Evolutionary conservation across 2,797 vertebrate species (phyloP).

Genomic region (Betta splendens): DNA sequence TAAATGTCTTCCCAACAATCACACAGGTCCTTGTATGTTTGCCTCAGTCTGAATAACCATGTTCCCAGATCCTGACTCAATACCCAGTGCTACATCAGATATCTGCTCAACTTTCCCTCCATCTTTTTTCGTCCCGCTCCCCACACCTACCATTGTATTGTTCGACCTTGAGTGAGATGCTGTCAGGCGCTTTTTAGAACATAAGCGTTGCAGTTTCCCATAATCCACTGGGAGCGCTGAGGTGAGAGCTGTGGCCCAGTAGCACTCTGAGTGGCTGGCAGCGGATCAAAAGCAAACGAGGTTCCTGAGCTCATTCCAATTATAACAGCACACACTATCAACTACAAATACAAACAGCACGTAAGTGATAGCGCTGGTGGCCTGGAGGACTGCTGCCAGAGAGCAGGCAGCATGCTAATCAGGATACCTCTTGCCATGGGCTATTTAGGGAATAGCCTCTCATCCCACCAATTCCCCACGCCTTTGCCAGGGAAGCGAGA

Average conservation of each 20-base stretch:
- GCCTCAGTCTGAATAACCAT: constrained; percentile 48
- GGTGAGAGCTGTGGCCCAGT: constrained; percentile 81
- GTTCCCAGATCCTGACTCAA: constrained; percentile 48
- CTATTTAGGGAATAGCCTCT: constrained; percentile 88
- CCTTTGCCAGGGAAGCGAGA: constrained; percentile 75
- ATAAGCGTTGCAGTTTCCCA: constrained; percentile 81
- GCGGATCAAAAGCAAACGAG: constrained; percentile 85
- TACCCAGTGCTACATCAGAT: constrained; percentile 68
- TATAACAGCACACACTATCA: constrained; percentile 85
- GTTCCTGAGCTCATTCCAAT: constrained; percentile 85
- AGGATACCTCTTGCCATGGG: constrained; percentile 87
- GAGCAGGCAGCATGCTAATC: constrained; percentile 86
- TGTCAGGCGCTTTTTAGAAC: constrained; percentile 81
- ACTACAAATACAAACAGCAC: constrained; percentile 89
- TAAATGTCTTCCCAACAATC: constrained; percentile 50
- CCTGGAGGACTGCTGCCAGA: constrained; percentile 84
- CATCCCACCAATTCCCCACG: constrained; percentile 83
- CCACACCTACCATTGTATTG: constrained; percentile 69
- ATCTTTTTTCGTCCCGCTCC: constrained; percentile 54
- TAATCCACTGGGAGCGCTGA: constrained; percentile 78
- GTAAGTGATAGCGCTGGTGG: constrained; percentile 86
- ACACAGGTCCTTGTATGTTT: constrained; percentile 37
- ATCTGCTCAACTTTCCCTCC: constrained; percentile 67
- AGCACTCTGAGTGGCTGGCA: constrained; percentile 83
- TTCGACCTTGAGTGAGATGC: constrained; percentile 83